Conservation (phyloP, 2,888 invertebrate genomes). For the Sesia apiformis region DNA sequence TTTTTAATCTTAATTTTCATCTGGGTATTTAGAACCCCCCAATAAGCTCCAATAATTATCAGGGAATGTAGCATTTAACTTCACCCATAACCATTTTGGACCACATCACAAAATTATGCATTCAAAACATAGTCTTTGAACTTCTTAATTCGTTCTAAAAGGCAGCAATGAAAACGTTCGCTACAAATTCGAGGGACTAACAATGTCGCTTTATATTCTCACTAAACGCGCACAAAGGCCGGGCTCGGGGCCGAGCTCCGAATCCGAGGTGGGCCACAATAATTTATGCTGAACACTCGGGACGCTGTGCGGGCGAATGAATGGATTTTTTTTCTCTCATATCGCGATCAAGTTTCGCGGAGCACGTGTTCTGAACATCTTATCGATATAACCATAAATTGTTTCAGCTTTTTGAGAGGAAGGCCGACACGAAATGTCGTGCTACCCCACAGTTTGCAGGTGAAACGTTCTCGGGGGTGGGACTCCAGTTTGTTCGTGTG, state of each 20-base stretch:
- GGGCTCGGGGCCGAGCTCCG: no score
- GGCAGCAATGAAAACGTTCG: no score
- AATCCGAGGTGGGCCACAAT: background rate
- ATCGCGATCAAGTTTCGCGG: conserved; percentile 18
- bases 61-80: no score
- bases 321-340: conserved; percentile 13
- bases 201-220: no score
- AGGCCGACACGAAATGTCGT: conserved; percentile 9
- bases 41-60: no score
- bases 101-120: no score
- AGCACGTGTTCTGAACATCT: conserved; percentile 25
- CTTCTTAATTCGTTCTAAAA: background rate
- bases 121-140: background rate
- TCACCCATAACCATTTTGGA: no score
- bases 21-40: no score
- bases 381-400: conserved; percentile 39
- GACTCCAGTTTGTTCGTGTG: background rate
- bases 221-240: no score
- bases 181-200: no score
- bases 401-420: conserved; percentile 20
- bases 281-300: background rate
- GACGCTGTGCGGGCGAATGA: conserved; percentile 5
- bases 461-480: background rate
- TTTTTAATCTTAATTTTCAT: no score
- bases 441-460: conserved; percentile 1